A percentile compares a stretch with the other conserved stretches of the same genome.
Conservation (phyloP, 2,113 vertebrate genomes). For the Muntiacus muntjak region DNA sequence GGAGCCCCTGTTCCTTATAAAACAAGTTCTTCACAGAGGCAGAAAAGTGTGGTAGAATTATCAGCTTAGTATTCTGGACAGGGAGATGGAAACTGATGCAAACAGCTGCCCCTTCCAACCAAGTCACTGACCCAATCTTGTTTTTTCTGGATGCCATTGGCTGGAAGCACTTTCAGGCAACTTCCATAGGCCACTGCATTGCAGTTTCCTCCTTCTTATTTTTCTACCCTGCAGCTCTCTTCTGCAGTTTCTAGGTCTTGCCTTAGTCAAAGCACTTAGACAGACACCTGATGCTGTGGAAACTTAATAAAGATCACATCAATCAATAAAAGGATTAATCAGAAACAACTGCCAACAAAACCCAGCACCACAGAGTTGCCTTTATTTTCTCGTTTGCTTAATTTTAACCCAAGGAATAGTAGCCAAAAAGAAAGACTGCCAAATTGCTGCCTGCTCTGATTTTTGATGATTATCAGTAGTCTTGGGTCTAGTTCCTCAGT, state of each 20-base stretch:
- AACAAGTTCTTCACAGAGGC: background rate
- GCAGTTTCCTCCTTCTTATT: background rate
- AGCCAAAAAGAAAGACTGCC: background rate
- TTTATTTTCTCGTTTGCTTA: slow-evolving; percentile 33
- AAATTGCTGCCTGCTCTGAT: background rate
- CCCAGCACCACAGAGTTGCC: background rate
- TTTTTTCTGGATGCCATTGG: background rate
- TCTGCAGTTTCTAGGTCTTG: background rate
- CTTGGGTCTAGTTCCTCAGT: background rate
- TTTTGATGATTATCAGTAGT: background rate
- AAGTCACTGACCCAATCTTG: background rate
- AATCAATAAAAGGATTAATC: slow-evolving; percentile 35
- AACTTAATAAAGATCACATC: slow-evolving; percentile 29
- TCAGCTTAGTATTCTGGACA: background rate
- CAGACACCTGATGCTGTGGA: slow-evolving; percentile 10
- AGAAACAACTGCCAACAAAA: slow-evolving; percentile 29
- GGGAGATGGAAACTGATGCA: background rate
- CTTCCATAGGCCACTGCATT: background rate
- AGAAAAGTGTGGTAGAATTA: background rate
- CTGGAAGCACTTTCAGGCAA: background rate
- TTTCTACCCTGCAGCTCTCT: background rate
- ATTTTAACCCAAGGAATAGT: background rate
- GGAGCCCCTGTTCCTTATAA: background rate
- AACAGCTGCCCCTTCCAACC: background rate
- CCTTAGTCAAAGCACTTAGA: background rate